Evolutionary conservation across 2,797 vertebrate genomes (phyloP), one percentile per base, ranked within the genome.

Genomic region (Chlorospingus flavigularis): DNA sequence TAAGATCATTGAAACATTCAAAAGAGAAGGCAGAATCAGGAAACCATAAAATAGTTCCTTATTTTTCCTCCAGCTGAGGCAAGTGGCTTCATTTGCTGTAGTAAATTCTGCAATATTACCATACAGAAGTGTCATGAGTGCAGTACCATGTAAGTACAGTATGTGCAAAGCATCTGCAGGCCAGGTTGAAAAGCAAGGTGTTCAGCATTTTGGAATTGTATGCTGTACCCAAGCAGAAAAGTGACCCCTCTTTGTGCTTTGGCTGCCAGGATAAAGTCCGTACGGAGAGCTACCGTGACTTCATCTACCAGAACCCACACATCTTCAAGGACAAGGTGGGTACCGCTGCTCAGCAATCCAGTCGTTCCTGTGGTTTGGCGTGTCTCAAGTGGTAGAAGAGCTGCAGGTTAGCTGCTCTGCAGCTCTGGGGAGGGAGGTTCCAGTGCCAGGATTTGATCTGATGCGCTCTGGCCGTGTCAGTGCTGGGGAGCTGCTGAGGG

Each of bases 241-340:
- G 3, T 80, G 40, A 97, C 42, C 15, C 4, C 6, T 35, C 67
- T 92, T 88, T 73, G 1, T 93, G 35, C 51, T 58, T 92, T 31
- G 72, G 42, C 57, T 71, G 12, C 12, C 95, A 99, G 99, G 99
- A 99, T 94, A 98, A 98, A 97, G 98, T 99, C n/a, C 98, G 99
- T 58, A 99, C 99, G 0, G 98, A 99, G 97, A 98, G 98, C 96
- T 99, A 99, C 97, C 97, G 99, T 18, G 98, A 99, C 97, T 99
- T 99, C 98, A 98, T 99, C 96, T 99, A 98, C 96, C 95, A 96
- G 85, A 99, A 99, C 96, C 95, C 98, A 10, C 98, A 99, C 17
- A 97, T 99, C 95, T 99, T 99, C 98, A 98, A 97, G 98, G 99
- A 99, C 97, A 99, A 99, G 98, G 99, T 99, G 95, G 98, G 98